Evolutionary conservation across 2,797 vertebrate genomes (phyloP).

Genomic region (Pitangus sulphuratus): DNA sequence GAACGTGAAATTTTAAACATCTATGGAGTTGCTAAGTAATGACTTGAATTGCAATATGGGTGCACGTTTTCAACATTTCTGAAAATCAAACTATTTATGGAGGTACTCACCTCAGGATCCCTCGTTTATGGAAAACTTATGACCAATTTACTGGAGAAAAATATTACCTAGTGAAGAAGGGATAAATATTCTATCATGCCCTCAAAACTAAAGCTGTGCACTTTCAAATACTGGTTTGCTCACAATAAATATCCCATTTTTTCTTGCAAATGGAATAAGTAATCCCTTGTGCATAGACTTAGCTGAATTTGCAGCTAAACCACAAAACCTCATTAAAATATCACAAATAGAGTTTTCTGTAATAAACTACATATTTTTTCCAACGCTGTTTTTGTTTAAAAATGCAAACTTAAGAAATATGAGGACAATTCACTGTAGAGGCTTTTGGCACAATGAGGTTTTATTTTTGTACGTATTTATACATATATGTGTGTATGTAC

Average conservation of each 20-base stretch:
- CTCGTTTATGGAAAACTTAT: background rate
- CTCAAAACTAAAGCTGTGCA: background rate
- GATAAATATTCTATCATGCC: background rate
- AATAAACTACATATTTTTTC: background rate
- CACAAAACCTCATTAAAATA: slow-evolving; percentile 19
- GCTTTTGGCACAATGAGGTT: background rate
- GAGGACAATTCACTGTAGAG: background rate
- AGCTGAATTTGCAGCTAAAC: background rate
- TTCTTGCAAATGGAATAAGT: background rate
- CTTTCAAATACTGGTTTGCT: background rate
- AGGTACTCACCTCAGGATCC: background rate
- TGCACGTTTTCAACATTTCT: background rate
- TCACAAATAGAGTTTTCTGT: background rate
- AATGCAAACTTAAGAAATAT: background rate
- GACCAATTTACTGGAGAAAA: background rate
- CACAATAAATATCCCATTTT: background rate
- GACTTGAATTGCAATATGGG: background rate
- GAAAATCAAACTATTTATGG: background rate
- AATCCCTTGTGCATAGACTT: background rate
- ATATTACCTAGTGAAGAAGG: background rate
- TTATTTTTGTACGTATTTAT: background rate
- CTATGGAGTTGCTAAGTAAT: background rate
- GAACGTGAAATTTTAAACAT: background rate
- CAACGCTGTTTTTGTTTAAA: background rate
- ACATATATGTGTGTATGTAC: background rate